Evolutionary conservation across 1,140 invertebrate species (phyloP), one percentile per base, ranked within the genome.

Genomic region (Lasaia peninsularis): DNA sequence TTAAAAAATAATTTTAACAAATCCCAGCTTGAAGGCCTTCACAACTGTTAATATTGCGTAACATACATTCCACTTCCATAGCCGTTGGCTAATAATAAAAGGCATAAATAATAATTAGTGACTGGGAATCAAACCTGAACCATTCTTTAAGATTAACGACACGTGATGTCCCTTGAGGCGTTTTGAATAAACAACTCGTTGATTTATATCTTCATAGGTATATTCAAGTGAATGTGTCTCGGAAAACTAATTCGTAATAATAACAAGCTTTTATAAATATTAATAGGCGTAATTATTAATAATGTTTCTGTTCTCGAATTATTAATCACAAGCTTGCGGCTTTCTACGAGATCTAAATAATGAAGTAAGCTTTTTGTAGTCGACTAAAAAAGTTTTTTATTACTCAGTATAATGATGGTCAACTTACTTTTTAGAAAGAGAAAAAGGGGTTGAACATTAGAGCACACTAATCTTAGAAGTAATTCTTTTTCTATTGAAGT

Each of bases 71-170:
- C 2, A 10, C 33, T 70, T 67, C 70, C 70, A 66, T 58, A 51
- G 63, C 79, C 65, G 52, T 60, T 20, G 60, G 67, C 73, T 21
- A 44, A 50, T 67, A 60, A 71, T 75, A 74, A 78, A 65, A 75
- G 63, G 50, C 69, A 77, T 81, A 80, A 80, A 81, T 78, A 73
- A 81, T 81, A 84, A 81, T 84, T 80, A 80, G 66, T 54, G 60
- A 51, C 53, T 62, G 52, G 68, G 75, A 80, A 68, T 81, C 71
- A 79, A 81, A 81, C 66, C 70, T 52, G 55, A 55, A 55, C 66
- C 65, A 58, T 61, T 65, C 62, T 70, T 69, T 52, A 60, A 65
- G 63, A 70, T 73, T 78, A 80, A 77, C 77, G 70, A 83, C 74
- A 65, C 59, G 34, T 56, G 65, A 65, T 70, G 71, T 74, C 72